A percentile compares a stretch with the other conserved stretches of the same genome.
Evolutionary conservation across 2,113 vertebrate genomes (phyloP).

Genomic region (Pitta sordida): DNA sequence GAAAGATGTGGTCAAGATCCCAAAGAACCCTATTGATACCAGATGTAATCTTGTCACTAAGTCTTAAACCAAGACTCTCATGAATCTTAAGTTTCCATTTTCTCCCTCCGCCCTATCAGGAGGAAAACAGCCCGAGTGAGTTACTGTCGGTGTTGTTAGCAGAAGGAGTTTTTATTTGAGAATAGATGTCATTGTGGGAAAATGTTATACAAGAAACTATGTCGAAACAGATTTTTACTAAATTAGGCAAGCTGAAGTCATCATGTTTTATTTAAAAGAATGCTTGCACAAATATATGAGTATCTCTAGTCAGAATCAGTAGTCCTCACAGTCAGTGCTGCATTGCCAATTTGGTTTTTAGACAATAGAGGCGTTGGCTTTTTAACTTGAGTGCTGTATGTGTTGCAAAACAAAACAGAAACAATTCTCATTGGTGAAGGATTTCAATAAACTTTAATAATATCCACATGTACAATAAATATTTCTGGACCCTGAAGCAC

Average conservation of each 20-base stretch:
- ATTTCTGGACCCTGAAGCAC: conserved; percentile 87
- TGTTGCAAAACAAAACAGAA: conserved; percentile 45
- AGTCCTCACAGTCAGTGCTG: background rate
- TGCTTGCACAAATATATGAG: background rate
- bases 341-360: background rate
- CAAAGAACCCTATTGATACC: conserved; percentile 44
- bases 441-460: conserved; percentile 74
- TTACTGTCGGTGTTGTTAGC: background rate
- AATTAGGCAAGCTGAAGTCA: background rate
- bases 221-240: background rate
- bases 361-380: background rate
- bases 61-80: conserved; percentile 48
- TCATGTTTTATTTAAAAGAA: background rate
- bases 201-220: conserved; percentile 24
- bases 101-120: background rate
- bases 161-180: background rate
- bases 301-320: background rate
- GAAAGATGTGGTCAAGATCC: conserved; percentile 65
- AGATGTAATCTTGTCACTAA: conserved; percentile 62
- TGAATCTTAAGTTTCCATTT: conserved; percentile 57
- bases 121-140: conserved; percentile 24
- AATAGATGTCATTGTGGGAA: conserved; percentile 3
- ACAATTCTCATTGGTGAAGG: conserved; percentile 50
- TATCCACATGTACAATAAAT: conserved; percentile 89
- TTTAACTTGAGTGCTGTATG: background rate